Base-by-base conservation (phyloP, 1,140 invertebrate genomes). In the Drosophila kohkoa region DNA sequence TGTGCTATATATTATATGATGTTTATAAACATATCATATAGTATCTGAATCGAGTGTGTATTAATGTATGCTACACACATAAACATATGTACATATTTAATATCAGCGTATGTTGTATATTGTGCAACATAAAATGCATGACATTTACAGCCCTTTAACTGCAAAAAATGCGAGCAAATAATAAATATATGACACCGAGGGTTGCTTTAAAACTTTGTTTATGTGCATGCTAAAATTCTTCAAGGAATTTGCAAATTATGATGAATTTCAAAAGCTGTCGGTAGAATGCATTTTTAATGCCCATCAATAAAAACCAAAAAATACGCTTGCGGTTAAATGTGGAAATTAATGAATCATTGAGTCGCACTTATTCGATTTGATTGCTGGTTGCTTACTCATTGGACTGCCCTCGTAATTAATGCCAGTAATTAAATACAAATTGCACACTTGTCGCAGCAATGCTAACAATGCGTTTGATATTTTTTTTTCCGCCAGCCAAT, bases 371-470 rank as follows among this genome's bases (percentile, higher is more conserved):
- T 43, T 13, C 1, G 1, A 13, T 13, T 43, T 43, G 2, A 5
- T 43, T 43, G 35, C 35, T 38, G 41, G 3, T 13, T 43, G 41
- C 11, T 13, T 43, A 54, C 41, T 62, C 8, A 25, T 43, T 43
- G 35, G 69, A 7, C 46, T 25, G 10, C 59, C 60, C 67, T 71
- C 68, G 67, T 82, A 75, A 67, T 72, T 82, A 80, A 67, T 72
- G 54, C 51, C 46, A 65, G 51, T 75, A 83, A 87, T 89, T 88
- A 83, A 78, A 87, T 83, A 87, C 83, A 76, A 83, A 81, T 87
- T 80, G 73, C 80, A 89, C 85, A 87, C 83, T 80, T 87, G 85
- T 69, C 62, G 70, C 69, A 75, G 77, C 70, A 83, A 87, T 89
- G 83, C 67, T 49, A 87, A 70, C 63, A 89, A 87, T 87, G 73